A percentile compares a stretch with the other conserved stretches of the same genome.
These are phyloP conservation scores for Agelas oroides DNA, from an alignment of 37 sponge, comb jelly and placozoan genomes.

Conservation along the genomic window DNA sequence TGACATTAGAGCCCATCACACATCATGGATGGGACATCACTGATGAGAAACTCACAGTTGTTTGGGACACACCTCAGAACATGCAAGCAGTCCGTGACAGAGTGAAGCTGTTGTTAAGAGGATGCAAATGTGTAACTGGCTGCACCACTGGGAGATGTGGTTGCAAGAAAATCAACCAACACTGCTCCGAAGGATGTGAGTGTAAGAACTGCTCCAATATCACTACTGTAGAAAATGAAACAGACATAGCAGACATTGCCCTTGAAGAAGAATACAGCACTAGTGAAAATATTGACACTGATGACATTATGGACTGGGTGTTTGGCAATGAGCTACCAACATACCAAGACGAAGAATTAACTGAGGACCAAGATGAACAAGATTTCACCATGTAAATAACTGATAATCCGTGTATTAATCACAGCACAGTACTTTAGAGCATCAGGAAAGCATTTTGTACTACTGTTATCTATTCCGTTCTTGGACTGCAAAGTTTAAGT, in stretches of 20 bases:
- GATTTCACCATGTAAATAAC: no score
- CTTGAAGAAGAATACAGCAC: neutral
- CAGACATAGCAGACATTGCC: neutral
- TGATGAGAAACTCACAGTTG: neutral
- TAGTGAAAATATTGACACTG: no score
- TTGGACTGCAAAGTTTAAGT: no score
- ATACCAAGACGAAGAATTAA: neutral
- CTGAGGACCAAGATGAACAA: no score
- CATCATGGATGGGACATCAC: constrained; percentile 13
- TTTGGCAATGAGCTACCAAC: neutral
- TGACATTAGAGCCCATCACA: neutral
- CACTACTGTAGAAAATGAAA: neutral
- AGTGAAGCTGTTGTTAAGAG: constrained; percentile 1
- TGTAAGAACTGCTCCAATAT: constrained; percentile 21
- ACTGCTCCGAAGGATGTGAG: constrained; percentile 18
- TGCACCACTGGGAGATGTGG: constrained; percentile 18
- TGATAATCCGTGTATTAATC: no score
- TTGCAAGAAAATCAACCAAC: neutral
- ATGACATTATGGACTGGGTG: neutral
- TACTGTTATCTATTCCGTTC: no score
- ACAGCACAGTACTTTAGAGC: no score
- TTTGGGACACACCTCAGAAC: constrained; percentile 27
- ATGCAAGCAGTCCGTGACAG: neutral
- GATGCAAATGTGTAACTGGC: constrained; percentile 35
- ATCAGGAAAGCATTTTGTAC: no score